A percentile compares a stretch with the other conserved stretches of the same genome.
Evolutionary conservation across 2,113 vertebrate genomes (phyloP).

Genomic region (Scytalopus superciliaris): DNA sequence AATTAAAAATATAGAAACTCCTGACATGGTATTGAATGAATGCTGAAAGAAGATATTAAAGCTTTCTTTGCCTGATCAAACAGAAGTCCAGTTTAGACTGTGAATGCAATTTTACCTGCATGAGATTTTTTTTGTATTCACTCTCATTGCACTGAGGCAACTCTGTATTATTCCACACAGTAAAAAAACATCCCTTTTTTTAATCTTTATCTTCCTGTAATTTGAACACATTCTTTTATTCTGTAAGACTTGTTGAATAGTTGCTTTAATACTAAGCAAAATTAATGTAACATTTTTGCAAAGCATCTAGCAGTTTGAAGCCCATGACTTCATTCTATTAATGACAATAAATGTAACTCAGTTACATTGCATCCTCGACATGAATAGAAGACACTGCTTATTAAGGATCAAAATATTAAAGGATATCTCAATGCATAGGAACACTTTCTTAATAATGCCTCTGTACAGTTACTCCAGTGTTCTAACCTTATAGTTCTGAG

Average conservation of each 20-base stretch:
- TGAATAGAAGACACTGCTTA: neutral
- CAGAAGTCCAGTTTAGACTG: neutral
- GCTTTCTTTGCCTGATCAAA: neutral
- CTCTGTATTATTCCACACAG: neutral
- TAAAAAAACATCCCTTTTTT: neutral
- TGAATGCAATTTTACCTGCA: neutral
- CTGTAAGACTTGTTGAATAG: neutral
- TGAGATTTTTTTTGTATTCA: neutral
- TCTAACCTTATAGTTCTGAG: neutral
- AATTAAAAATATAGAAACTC: neutral
- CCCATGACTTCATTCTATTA: neutral
- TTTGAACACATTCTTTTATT: neutral
- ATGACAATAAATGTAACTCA: neutral
- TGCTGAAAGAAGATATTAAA: neutral
- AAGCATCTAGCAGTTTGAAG: neutral
- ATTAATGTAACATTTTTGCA: neutral
- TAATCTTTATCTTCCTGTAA: neutral
- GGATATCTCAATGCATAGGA: neutral
- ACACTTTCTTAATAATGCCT: neutral
- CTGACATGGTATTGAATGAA: no score
- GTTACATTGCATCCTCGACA: neutral
- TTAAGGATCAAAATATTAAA: neutral
- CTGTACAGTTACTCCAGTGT: neutral
- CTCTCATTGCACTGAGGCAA: neutral
- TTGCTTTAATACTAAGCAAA: neutral